Conservation (phyloP, 2,797 vertebrate species). For the Micrastur ruficollis region DNA sequence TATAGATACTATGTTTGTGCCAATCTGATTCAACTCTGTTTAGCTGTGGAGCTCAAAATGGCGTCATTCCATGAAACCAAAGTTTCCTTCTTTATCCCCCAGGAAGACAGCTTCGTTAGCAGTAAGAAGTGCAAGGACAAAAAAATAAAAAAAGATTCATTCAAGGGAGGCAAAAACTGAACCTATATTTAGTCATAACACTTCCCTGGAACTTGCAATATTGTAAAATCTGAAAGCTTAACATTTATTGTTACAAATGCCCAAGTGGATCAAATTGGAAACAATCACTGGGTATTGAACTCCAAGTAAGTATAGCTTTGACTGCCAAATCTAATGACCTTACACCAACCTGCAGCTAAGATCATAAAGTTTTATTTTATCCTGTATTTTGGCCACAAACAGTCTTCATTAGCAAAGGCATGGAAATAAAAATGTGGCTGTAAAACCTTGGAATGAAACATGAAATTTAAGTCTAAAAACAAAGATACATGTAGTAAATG, state of each 20-base stretch:
- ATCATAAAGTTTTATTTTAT: slow-evolving; percentile 78
- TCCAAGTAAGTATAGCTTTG: slow-evolving; percentile 45
- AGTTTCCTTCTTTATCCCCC: neutral
- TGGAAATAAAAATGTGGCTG: slow-evolving; percentile 58
- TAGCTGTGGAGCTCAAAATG: neutral
- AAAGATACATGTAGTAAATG: slow-evolving; percentile 50
- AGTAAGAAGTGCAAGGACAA: neutral
- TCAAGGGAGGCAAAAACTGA: neutral
- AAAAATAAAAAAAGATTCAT: neutral
- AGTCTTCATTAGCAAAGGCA: slow-evolving; percentile 69
- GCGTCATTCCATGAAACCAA: neutral
- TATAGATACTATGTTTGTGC: neutral
- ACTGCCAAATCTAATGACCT: slow-evolving; percentile 67
- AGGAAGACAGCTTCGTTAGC: neutral
- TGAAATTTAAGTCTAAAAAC: slow-evolving; percentile 57
- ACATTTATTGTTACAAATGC: slow-evolving; percentile 38
- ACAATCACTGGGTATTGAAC: slow-evolving; percentile 23
- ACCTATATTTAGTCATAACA: neutral
- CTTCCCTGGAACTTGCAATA: slow-evolving; percentile 28
- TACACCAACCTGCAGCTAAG: slow-evolving; percentile 65
- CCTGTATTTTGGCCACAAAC: slow-evolving; percentile 67
- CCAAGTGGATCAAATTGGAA: slow-evolving; percentile 55
- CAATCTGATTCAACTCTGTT: neutral
- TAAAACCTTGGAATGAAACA: slow-evolving; percentile 69
- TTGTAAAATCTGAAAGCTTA: slow-evolving; percentile 48